Percentiles rank a stretch among this genome's conserved stretches.
phyloP scores from a whole-genome alignment of 2,888 invertebrate species.

The Epiblema foenella region DNA sequence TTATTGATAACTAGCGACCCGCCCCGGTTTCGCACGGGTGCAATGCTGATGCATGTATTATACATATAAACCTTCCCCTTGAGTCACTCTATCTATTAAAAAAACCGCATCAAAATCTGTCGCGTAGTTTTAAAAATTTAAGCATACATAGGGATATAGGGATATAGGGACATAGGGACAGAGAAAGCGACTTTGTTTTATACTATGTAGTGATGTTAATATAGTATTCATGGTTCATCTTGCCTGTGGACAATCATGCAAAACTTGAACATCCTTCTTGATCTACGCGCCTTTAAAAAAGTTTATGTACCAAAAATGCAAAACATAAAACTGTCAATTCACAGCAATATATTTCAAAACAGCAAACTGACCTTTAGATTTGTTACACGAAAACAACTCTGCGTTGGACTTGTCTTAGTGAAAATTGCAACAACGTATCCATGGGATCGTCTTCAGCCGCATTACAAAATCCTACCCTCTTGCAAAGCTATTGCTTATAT shows the following conservation, averaged over 20 bases:
- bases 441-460: not conserved
- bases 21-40: no score
- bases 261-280: not conserved
- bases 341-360: constrained; percentile 15
- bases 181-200: no score
- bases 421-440: not conserved
- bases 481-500: constrained; percentile 64
- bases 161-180: no score
- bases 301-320: not conserved
- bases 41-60: no score
- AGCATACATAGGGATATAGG: no score
- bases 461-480: not conserved
- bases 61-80: no score
- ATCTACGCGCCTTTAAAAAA: not conserved
- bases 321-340: not conserved
- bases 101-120: no score
- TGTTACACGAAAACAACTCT: not conserved
- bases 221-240: not conserved
- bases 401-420: not conserved
- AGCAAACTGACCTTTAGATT: not conserved
- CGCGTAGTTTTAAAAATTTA: no score
- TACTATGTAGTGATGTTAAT: not conserved
- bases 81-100: no score
- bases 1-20: no score
- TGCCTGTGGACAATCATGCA: not conserved